Conservation (phyloP, 2,113 vertebrate species). For the Mastomys coucha region DNA sequence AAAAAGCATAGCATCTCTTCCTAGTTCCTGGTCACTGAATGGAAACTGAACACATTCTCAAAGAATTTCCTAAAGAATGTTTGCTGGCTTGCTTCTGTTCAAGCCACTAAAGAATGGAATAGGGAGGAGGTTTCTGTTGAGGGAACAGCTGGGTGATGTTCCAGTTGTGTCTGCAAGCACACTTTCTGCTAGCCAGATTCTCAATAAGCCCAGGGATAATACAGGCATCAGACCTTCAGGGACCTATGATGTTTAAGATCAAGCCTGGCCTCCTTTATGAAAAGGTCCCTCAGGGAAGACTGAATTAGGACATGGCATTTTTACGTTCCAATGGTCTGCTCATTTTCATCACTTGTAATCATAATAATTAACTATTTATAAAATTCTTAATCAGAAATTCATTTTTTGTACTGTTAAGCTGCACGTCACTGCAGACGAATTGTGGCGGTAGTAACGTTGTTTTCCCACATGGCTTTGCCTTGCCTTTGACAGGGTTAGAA, state of each 20-base stretch:
- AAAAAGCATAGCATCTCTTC: neutral
- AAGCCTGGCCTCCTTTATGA: neutral
- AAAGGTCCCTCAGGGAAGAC: neutral
- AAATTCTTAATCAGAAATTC: neutral
- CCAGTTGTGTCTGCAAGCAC: too few species aligned
- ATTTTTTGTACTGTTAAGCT: neutral
- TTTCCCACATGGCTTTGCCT: neutral
- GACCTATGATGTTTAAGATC: too few species aligned
- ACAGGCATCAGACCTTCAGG: neutral
- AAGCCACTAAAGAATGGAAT: neutral
- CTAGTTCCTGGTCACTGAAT: neutral
- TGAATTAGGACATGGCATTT: neutral
- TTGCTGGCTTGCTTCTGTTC: neutral
- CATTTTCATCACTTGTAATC: neutral
- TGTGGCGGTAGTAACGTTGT: too few species aligned
- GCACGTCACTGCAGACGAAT: rapidly evolving
- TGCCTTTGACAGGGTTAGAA: neutral
- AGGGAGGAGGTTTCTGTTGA: neutral
- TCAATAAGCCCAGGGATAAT: neutral
- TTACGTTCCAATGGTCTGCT: too few species aligned
- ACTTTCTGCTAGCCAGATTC: neutral
- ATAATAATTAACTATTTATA: neutral
- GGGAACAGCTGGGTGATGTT: neutral
- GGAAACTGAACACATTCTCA: neutral
- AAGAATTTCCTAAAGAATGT: neutral